Evolutionary conservation across 53 echinoderm and acorn worm genomes (phyloP), one percentile per base, ranked within the genome.

Genomic region (Holothuria scabra): DNA sequence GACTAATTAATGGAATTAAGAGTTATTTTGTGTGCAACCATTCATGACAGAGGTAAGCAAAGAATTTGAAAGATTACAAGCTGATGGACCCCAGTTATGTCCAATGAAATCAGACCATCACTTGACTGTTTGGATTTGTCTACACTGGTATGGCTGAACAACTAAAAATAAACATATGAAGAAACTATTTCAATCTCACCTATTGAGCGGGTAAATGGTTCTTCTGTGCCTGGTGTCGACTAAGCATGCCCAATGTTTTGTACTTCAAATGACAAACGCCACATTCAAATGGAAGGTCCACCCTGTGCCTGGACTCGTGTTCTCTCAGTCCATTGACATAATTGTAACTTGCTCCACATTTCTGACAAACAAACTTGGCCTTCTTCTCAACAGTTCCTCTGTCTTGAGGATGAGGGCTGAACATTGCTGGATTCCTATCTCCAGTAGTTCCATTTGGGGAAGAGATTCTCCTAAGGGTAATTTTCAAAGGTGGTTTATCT

Each of bases 241-340:
- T 76, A 56, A 93, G 64, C 91, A 91, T 89, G 26, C 93, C 93
- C 28, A 22, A 10, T 16, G 93, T 85, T 44, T 91, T 93, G 75
- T 91, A 93, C 55, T 90, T 93, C 19, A 93, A 67, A 22, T 91
- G 91, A 80, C 93, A 93, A 28, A 86, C 66, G 26, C 79, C 74
- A 78, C 93, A 93, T 29, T 91, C 65, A 60, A 86, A 84, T 3
- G 93, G 89, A 14, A 78, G 86, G 63, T 88, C 80, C 6, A 82
- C 48, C 8, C 55, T 91, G 79, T 93, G 93, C 9, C 91, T 76
- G 3, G 60, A 46, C 61, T 88, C 74, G 23, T 93, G 93, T 16
- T 88, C 86, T 22, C 91, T 59, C 3, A 93, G 65, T 0, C 91
- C 93, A 26, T 83, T 91, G 5, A 90, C 21, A 70, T 90, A 76